phyloP scores from a whole-genome alignment of 2,797 vertebrate genomes.

The Clamator glandarius region DNA sequence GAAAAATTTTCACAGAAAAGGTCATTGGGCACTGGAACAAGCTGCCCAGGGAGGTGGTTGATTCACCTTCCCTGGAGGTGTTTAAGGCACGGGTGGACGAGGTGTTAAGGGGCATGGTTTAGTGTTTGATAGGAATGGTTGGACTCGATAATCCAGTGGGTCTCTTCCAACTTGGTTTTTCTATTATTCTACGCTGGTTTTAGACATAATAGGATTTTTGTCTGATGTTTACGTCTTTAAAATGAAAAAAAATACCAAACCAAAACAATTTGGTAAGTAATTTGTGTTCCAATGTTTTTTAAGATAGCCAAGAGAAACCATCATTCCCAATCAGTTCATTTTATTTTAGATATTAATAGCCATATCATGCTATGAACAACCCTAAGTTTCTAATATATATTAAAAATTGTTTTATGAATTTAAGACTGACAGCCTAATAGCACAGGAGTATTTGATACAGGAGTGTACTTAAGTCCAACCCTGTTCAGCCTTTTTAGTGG shows the following conservation, averaged over 20 bases:
- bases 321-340: neutral
- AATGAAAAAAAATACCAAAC: neutral
- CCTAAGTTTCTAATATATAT: neutral
- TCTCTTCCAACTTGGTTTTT: too few relatives aligned
- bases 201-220: neutral
- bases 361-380: neutral
- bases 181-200: too few relatives aligned
- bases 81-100: too few relatives aligned
- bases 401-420: neutral
- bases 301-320: neutral
- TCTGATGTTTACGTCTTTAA: neutral
- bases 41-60: too few relatives aligned
- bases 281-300: neutral
- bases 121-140: too few relatives aligned
- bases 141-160: too few relatives aligned
- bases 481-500: neutral
- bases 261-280: neutral
- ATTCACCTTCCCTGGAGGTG: too few relatives aligned
- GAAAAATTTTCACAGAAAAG: too few relatives aligned
- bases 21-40: too few relatives aligned
- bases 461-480: neutral
- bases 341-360: neutral
- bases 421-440: neutral
- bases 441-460: neutral
- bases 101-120: too few relatives aligned